Evolutionary conservation across 2,888 invertebrate genomes (phyloP).

Genomic region (Protophormia terraenovae): DNA sequence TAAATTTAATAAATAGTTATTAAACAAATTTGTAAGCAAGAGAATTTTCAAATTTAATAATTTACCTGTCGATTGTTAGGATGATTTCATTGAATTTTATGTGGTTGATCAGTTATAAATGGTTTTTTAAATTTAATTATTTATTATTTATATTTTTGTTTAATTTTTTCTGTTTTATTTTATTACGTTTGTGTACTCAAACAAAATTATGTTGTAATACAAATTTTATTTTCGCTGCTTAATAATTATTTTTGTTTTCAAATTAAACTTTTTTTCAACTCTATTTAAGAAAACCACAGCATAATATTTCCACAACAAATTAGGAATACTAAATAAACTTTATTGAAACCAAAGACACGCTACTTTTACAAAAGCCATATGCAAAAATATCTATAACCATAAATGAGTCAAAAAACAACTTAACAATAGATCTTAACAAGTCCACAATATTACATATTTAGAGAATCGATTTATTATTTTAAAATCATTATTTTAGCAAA

Average conservation of each 20-base stretch:
- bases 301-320: conserved; percentile 37
- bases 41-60: not conserved
- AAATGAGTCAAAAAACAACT: too few relatives aligned
- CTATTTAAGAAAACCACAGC: conserved; percentile 33
- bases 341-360: too few relatives aligned
- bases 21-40: not conserved
- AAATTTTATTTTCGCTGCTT: not conserved
- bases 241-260: conserved; percentile 19
- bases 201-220: conserved; percentile 35
- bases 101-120: conserved; percentile 15
- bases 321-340: not conserved
- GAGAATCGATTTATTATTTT: too few relatives aligned
- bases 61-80: conserved; percentile 1
- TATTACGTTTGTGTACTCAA: not conserved
- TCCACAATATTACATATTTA: too few relatives aligned
- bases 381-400: too few relatives aligned
- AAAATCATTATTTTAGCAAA: too few relatives aligned
- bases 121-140: conserved; percentile 26
- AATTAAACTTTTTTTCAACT: not conserved
- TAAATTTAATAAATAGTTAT: not conserved
- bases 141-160: not conserved
- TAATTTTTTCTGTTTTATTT: not conserved
- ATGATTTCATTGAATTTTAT: too few relatives aligned
- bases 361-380: too few relatives aligned
- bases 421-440: too few relatives aligned